phyloP scores from a whole-genome alignment of 1,140 invertebrate species.

The Drosophila orena region DNA sequence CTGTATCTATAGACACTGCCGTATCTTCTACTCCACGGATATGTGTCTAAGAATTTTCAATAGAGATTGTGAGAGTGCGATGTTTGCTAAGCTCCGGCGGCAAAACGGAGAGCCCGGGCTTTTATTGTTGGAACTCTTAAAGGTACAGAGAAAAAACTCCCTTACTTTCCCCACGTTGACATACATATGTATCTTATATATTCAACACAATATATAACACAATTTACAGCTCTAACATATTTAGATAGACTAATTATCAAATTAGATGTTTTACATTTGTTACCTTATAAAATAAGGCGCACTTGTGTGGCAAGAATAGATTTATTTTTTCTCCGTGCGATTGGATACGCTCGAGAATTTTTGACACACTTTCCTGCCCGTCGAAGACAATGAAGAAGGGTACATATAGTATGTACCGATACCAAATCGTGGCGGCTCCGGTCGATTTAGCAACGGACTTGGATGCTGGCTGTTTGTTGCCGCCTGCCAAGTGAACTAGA shows the following conservation, averaged over 20 bases:
- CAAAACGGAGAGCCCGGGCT: conserved; percentile 17
- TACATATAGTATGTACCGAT: conserved; percentile 16
- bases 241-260: background rate
- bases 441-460: conserved; percentile 43
- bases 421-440: conserved; percentile 21
- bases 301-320: background rate
- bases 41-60: conserved; percentile 10
- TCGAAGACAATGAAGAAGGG: conserved; percentile 9
- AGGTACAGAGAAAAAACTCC: conserved; percentile 8
- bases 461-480: conserved; percentile 48
- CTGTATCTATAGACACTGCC: conserved; percentile 3
- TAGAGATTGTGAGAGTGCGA: conserved; percentile 17
- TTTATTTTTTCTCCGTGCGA: conserved; percentile 6
- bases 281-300: too few relatives aligned
- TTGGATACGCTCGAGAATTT: conserved; percentile 75
- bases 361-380: conserved; percentile 72
- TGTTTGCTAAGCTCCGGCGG: conserved; percentile 38
- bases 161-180: background rate
- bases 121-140: conserved; percentile 37
- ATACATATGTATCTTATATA: background rate
- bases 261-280: background rate
- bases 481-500: conserved; percentile 77
- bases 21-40: conserved; percentile 17
- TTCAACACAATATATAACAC: background rate
- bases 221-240: background rate